Base-by-base conservation (phyloP, 1,140 invertebrate species). In the Agrilus planipennis region DNA sequence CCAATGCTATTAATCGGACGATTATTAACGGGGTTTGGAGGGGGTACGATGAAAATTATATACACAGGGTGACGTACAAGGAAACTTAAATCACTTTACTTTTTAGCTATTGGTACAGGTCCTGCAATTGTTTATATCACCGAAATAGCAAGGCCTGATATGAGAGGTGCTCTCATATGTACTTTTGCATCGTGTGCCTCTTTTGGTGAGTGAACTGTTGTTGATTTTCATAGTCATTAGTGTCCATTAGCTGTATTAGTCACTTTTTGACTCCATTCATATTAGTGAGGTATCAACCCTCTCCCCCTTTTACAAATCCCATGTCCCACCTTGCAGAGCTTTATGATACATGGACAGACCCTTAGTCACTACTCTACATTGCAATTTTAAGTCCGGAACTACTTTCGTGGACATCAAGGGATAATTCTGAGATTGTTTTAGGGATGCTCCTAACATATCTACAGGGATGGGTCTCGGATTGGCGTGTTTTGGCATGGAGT, bases 101-200 rank as follows among this genome's bases (percentile, higher is more conserved):
- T 28, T 40, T 10, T 58, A 56, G 72, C 70, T 3, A 54, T 72
- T 44, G 68, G 66, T 3, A 69, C 67, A 1, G 72, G 69, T 39
- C 72, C 73, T 11, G 71, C 71, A 0, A 68, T 72, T 25, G 73
- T 76, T 12, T 76, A 75, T 47, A 72, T 76, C 17, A 75, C 73
- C 9, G 73, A 76, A 55, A 72, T 76, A 0, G 68, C 70, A 0
- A 54, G 67, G 35, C 69, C 71, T 3, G 72, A 75, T 50, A 53
- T 75, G 5, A 52, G 73, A 40, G 72, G 73, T 12, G 68, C 72
- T 2, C 55, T 76, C 21, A 68, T 72, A 42, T 70, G 68, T 2
- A 61, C 63, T n/a, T 69, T 67, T 3, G 69, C 71, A 7, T 65
- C 68, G 12, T 55, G 71, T 27, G 68, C 69, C 0, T 72, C 70